Percentiles rank a stretch among this genome's conserved stretches.
phyloP scores from a whole-genome alignment of 2,797 vertebrate species.

The Protosalanx chinensis region DNA sequence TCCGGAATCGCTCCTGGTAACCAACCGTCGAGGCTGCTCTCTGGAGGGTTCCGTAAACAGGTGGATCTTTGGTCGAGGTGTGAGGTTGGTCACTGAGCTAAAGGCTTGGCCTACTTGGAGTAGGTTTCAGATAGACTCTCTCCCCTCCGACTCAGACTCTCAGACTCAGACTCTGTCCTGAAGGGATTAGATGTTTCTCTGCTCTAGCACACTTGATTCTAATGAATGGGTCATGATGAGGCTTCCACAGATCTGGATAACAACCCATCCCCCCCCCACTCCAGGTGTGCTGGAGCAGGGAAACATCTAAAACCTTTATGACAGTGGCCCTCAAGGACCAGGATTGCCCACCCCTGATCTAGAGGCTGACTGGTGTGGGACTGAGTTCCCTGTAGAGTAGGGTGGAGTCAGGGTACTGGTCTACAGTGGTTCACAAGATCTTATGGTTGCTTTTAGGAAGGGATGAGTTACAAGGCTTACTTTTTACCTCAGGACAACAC shows the following conservation, averaged over 20 bases:
- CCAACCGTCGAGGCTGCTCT: slow-evolving; percentile 33
- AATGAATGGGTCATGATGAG: too few species aligned
- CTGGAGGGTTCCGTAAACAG: slow-evolving; percentile 41
- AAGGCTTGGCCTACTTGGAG: slow-evolving; percentile 45
- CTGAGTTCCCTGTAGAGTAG: background rate
- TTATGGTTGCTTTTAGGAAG: background rate
- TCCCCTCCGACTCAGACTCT: too few species aligned
- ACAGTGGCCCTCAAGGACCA: too few species aligned
- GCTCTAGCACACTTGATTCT: too few species aligned
- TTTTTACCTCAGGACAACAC: background rate
- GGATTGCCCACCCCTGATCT: slow-evolving; percentile 3
- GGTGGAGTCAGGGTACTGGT: background rate
- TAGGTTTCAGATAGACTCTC: slow-evolving; percentile 55
- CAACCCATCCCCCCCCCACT: too few species aligned
- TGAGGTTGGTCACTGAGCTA: slow-evolving; percentile 49
- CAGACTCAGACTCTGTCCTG: too few species aligned
- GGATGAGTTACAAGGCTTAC: background rate
- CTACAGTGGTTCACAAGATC: background rate
- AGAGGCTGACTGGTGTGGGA: slow-evolving; percentile 10
- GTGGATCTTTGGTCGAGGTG: slow-evolving; percentile 27
- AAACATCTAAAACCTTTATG: too few species aligned
- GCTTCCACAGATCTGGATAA: too few species aligned
- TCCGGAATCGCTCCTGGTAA: slow-evolving; percentile 33
- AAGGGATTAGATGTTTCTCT: too few species aligned
- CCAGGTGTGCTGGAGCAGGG: too few species aligned